phyloP scores from a whole-genome alignment of 2,888 invertebrate species.

The Odontomyia ornata region DNA sequence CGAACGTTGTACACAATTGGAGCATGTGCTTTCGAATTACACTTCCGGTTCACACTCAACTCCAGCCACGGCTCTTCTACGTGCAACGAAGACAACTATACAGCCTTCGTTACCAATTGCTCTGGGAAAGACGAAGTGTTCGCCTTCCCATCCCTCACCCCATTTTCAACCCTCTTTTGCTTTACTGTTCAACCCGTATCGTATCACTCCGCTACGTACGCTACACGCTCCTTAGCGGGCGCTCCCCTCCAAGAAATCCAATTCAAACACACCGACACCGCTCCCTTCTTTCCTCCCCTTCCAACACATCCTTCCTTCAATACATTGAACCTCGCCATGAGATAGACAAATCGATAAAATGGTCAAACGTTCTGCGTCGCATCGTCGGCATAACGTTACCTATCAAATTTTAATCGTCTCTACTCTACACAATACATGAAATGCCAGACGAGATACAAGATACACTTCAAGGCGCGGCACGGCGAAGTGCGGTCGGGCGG shows the following conservation, averaged over 20 bases:
- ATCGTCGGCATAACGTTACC: slow-evolving; percentile 21
- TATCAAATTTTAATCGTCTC: slow-evolving; percentile 31
- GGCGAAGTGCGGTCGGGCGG: background rate
- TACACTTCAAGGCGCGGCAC: background rate
- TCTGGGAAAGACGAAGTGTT: background rate
- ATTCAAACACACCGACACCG: background rate
- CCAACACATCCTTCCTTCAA: background rate
- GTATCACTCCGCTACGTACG: background rate
- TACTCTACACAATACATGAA: background rate
- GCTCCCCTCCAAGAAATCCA: background rate
- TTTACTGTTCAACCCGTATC: no score
- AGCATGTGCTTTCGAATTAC: slow-evolving; percentile 45
- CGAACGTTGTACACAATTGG: background rate
- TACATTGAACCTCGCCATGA: slow-evolving; percentile 28
- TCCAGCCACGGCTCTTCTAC: background rate
- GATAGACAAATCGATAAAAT: slow-evolving; percentile 45
- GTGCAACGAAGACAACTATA: no score
- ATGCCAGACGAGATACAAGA: background rate
- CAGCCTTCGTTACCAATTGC: background rate
- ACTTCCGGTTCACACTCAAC: slow-evolving; percentile 44
- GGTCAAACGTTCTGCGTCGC: slow-evolving; percentile 39
- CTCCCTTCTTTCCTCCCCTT: background rate
- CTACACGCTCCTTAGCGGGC: background rate
- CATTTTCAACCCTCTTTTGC: background rate
- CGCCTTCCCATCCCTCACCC: background rate